phyloP scores from a whole-genome alignment of 2,113 vertebrate genomes.

The Cettia cetti region DNA sequence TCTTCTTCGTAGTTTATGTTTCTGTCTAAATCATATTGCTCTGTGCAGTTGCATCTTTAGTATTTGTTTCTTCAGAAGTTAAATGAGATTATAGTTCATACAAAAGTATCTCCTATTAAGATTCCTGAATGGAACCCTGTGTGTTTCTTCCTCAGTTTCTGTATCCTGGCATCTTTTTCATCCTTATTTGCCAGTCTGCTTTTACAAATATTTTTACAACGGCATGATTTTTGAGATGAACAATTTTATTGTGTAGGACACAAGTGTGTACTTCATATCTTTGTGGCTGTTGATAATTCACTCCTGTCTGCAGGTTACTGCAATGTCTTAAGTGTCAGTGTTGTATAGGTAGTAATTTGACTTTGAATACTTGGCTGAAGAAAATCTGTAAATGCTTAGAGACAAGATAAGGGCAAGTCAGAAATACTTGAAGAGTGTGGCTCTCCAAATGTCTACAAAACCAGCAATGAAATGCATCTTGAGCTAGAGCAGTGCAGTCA shows the following conservation, averaged over 20 bases:
- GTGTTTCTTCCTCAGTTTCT: not conserved
- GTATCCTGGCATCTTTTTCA: not conserved
- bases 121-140: not conserved
- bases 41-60: not conserved
- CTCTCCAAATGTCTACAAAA: not conserved
- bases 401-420: not conserved
- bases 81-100: not conserved
- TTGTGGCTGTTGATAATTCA: not conserved
- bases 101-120: not conserved
- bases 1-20: not conserved
- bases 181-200: not conserved
- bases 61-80: not conserved
- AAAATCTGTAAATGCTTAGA: not conserved
- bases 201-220: not conserved
- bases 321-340: not conserved
- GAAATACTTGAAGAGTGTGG: not conserved
- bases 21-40: not conserved
- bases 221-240: not conserved
- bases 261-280: not conserved
- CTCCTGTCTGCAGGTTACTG: not conserved
- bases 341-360: not conserved
- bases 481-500: not conserved
- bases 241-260: not conserved
- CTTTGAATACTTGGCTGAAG: not conserved
- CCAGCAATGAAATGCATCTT: not conserved